phyloP scores from a whole-genome alignment of 35 echinoderm and acorn worm genomes.

The Chiridota heheva region DNA sequence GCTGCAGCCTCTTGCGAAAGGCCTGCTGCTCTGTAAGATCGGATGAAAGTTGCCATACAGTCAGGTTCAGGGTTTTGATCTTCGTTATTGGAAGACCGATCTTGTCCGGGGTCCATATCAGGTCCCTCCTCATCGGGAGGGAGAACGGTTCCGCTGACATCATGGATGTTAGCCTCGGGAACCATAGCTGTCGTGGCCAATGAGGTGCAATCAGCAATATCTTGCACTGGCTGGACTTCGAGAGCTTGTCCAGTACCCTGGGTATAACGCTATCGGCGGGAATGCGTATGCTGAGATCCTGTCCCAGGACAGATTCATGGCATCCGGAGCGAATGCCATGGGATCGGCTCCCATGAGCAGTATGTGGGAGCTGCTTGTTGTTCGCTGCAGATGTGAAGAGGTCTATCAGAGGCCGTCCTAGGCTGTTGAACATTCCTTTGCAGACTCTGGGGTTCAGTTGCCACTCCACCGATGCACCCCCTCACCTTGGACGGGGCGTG shows the following conservation, averaged over 20 bases:
- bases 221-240: background rate
- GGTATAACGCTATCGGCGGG: slow-evolving; percentile 16
- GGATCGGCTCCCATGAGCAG: slow-evolving; percentile 10
- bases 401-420: slow-evolving; percentile 20
- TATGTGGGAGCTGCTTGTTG: slow-evolving; percentile 16
- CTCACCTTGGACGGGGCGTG: background rate
- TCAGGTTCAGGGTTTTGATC: no score
- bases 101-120: no score
- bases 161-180: no score
- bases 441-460: background rate
- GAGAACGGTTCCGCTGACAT: no score
- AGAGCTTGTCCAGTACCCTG: background rate
- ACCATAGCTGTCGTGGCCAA: background rate
- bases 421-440: background rate
- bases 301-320: slow-evolving; percentile 43
- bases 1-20: no score
- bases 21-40: no score
- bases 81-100: no score
- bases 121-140: no score
- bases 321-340: slow-evolving; percentile 9
- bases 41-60: no score
- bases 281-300: slow-evolving; percentile 25
- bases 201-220: slow-evolving; percentile 1
- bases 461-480: background rate
- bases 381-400: slow-evolving; percentile 45